Conservation (phyloP, 2,888 invertebrate species). For the Melieria crassipennis region DNA sequence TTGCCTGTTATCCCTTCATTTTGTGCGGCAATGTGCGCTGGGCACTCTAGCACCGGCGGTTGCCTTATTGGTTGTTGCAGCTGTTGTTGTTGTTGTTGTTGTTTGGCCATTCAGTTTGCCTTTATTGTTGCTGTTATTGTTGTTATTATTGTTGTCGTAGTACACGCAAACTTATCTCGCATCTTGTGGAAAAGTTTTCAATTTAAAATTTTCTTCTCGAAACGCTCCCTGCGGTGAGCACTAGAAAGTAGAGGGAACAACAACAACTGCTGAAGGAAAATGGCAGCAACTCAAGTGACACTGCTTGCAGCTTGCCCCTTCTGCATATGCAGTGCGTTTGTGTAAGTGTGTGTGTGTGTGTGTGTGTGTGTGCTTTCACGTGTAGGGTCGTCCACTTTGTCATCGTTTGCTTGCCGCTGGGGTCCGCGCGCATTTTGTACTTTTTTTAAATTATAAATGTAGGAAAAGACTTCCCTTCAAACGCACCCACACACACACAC, state of each 20-base stretch:
- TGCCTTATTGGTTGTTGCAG: too few relatives aligned
- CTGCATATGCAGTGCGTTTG: neutral
- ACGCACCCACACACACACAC: neutral
- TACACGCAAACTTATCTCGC: too few relatives aligned
- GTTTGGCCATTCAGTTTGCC: too few relatives aligned
- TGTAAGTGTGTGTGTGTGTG: neutral
- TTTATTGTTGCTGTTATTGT: too few relatives aligned
- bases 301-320: neutral
- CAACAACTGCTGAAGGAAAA: constrained; percentile 38
- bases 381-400: neutral
- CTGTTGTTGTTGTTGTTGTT: too few relatives aligned
- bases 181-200: constrained; percentile 28
- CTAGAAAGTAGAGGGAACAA: neutral
- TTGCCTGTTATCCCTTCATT: too few relatives aligned
- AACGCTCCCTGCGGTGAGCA: constrained; percentile 22
- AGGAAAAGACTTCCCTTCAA: neutral
- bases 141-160: too few relatives aligned
- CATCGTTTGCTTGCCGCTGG: neutral
- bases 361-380: too few relatives aligned
- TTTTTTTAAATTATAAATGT: constrained; percentile 19
- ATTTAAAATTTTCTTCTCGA: constrained; percentile 32
- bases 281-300: constrained; percentile 31
- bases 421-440: neutral
- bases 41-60: too few relatives aligned
- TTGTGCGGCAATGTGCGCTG: too few relatives aligned